Conservation (phyloP, 2,113 vertebrate genomes). For the Xiphophorus hellerii region DNA sequence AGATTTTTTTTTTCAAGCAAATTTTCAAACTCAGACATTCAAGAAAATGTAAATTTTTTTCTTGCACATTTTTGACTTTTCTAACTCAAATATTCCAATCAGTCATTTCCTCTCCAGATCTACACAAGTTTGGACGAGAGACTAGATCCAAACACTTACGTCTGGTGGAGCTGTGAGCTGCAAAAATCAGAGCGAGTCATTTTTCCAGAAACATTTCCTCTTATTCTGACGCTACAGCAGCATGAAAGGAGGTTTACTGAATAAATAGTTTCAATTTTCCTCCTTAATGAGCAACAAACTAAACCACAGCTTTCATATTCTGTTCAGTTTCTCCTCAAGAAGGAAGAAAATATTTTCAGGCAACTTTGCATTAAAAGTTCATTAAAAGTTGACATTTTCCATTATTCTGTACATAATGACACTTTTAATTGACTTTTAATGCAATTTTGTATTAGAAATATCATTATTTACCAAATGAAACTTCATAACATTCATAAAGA, state of each 20-base stretch:
- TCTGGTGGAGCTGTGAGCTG: constrained; percentile 60
- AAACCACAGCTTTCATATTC: not conserved
- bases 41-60: not conserved
- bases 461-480: too few relatives aligned
- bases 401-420: too few relatives aligned
- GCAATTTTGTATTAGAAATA: too few relatives aligned
- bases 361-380: too few relatives aligned
- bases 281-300: not conserved
- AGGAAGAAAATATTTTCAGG: not conserved
- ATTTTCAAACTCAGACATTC: too few relatives aligned
- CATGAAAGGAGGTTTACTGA: too few relatives aligned
- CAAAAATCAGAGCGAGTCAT: constrained; percentile 39
- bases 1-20: too few relatives aligned
- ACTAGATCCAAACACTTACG: constrained; percentile 63
- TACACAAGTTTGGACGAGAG: not conserved
- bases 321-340: not conserved
- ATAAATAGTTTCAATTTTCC: not conserved
- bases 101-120: constrained; percentile 22
- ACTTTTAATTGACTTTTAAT: too few relatives aligned
- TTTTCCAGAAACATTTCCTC: not conserved
- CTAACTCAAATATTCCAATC: too few relatives aligned
- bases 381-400: too few relatives aligned
- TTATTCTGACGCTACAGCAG: not conserved
- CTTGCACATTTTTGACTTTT: too few relatives aligned
- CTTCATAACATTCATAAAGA: too few relatives aligned